Evolutionary conservation across 2,888 invertebrate species (phyloP).

Genomic region (Drosophila putrida): DNA sequence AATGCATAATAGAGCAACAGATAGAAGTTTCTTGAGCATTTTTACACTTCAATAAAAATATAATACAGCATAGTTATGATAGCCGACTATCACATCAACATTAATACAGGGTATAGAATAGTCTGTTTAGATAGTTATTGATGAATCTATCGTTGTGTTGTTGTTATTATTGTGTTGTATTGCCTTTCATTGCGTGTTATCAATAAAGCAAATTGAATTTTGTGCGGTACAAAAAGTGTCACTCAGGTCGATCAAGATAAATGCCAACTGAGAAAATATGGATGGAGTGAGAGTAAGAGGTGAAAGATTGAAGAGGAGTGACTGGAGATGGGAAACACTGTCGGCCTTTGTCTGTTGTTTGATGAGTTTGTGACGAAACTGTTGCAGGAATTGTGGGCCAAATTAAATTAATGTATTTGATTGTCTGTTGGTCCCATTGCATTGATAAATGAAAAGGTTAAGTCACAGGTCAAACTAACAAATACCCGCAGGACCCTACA

Average conservation of each 20-base stretch:
- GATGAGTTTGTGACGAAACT: constrained; percentile 55
- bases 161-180: constrained; percentile 49
- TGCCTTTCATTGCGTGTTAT: constrained; percentile 60
- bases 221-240: constrained; percentile 70
- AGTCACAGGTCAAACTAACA: constrained; percentile 48
- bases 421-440: constrained; percentile 39
- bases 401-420: constrained; percentile 68
- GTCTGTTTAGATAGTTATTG: background rate
- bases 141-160: background rate
- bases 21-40: too few species aligned
- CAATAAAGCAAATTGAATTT: constrained; percentile 80
- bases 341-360: constrained; percentile 53
- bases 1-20: too few species aligned
- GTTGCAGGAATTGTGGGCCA: constrained; percentile 41
- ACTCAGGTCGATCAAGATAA: constrained; percentile 76
- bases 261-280: constrained; percentile 51
- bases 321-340: background rate
- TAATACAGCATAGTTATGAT: background rate
- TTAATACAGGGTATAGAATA: constrained; percentile 18
- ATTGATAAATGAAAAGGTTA: constrained; percentile 73
- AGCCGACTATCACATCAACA: background rate
- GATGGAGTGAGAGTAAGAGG: background rate
- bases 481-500: background rate
- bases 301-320: background rate
- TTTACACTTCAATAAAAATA: too few species aligned